These are phyloP conservation scores for Atta colombica DNA, from an alignment of 1,140 invertebrate genomes.

Conservation along the genomic window DNA sequence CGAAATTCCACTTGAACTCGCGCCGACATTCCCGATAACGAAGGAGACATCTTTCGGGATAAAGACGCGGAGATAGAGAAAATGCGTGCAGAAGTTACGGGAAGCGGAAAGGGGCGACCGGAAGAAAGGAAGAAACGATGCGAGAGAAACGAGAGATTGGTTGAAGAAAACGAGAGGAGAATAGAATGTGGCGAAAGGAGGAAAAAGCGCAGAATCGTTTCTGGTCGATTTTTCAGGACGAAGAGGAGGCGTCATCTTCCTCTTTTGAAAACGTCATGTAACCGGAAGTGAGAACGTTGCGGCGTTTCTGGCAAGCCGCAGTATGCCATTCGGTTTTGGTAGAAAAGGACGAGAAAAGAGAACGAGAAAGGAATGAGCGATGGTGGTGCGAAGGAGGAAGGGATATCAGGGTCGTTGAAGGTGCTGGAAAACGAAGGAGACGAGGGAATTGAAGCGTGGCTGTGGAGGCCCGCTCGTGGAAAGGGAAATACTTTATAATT, in stretches of 20 bases:
- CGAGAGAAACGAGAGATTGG: conserved; percentile 26
- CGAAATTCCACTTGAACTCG: conserved; percentile 74
- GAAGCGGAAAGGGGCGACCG: background rate
- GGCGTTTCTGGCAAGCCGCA: conserved; percentile 60
- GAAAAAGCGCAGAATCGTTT: conserved; percentile 51
- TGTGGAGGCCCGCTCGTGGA: conserved; percentile 17
- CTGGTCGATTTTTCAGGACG: conserved; percentile 69
- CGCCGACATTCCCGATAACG: conserved; percentile 75
- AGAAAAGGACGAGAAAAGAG: conserved; percentile 34
- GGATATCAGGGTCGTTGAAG: conserved; percentile 35
- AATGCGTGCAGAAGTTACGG: conserved; percentile 17
- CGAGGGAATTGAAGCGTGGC: conserved; percentile 68
- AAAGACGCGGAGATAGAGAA: conserved; percentile 36
- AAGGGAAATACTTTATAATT: conserved; percentile 80
- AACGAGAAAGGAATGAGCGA: conserved; percentile 55
- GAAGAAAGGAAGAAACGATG: conserved; percentile 54
- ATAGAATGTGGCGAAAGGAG: conserved; percentile 28
- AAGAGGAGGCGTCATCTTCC: conserved; percentile 15
- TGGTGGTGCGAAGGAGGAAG: background rate
- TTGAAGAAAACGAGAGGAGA: background rate
- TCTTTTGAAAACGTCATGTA: conserved; percentile 60
- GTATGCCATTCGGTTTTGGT: conserved; percentile 29
- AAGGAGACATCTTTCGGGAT: conserved; percentile 68
- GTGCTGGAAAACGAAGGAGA: conserved; percentile 66
- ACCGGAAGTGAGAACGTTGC: conserved; percentile 66